Evolutionary conservation across 2,888 invertebrate genomes (phyloP), one percentile per base, ranked within the genome.

Genomic region (Pachydiplax longipennis): DNA sequence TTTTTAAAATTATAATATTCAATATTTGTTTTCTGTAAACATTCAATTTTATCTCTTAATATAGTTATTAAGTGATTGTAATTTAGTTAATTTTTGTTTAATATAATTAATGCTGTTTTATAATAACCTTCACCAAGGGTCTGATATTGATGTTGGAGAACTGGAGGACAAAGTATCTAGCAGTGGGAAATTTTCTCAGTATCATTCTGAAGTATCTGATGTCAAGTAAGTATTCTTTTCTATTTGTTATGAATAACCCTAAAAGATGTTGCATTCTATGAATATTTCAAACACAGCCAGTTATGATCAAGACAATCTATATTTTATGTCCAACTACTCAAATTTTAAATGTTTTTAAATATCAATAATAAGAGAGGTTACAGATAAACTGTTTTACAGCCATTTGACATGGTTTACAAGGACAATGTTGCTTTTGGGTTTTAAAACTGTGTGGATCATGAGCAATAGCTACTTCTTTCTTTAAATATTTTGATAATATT

Each of bases 151-250:
- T 91, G 93, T 93, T 91, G 92, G 93, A 40, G 93, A 94, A 92
- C 92, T 92, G 58, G 94, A 94, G 92, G 95, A 92, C 91, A 92
- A 93, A 91, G 93, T 93, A 91, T 94, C 92, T 91, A 90, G 91
- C 82, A 92, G 91, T 80, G 91, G 87, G 4, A 87, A 87, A 40
- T 87, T 61, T 61, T 87, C 87, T 87, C 87, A 87, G n/a, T 65
- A 61, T 37, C 61, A 93, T 92, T 93, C 94, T 4, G 94, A 94
- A 18, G 95, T 95, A 92, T 93, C 94, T 80, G 95, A 95, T 92
- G 94, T 94, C 80, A 93, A 94, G 94, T 94, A 93, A 83, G 90
- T 91, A 31, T 91, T n/a, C n/a, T n/a, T 53, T 87, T 44, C 31
- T 82, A 83, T 80, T 44, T 18, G 53, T 53, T 53, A 53, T 18